A percentile compares a stretch with the other conserved stretches of the same genome.
Conservation (phyloP, 2,888 invertebrate genomes). For the Melieria crassipennis region DNA sequence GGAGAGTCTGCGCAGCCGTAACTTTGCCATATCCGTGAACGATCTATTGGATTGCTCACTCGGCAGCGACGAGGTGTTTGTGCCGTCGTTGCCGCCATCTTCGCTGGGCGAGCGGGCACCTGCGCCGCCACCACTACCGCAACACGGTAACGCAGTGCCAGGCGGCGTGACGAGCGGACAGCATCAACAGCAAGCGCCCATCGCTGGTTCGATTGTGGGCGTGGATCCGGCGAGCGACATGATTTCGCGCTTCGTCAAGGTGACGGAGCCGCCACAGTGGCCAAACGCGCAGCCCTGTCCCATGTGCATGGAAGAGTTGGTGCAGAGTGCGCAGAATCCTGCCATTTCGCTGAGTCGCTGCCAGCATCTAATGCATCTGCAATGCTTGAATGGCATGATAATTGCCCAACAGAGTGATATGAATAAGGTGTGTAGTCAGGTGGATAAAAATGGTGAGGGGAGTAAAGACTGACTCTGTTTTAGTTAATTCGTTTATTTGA, state of each 20-base stretch:
- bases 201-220: conserved; percentile 68
- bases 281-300: conserved; percentile 80
- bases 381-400: conserved; percentile 81
- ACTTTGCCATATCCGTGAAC: conserved; percentile 69
- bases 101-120: conserved; percentile 57
- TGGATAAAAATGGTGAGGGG: background rate
- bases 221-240: conserved; percentile 68
- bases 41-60: conserved; percentile 77
- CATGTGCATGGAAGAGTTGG: conserved; percentile 72
- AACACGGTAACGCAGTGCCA: conserved; percentile 37
- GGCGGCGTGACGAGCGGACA: conserved; percentile 41
- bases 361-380: conserved; percentile 82
- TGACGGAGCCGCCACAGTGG: conserved; percentile 73
- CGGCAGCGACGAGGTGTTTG: conserved; percentile 78
- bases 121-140: conserved; percentile 58
- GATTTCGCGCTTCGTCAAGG: conserved; percentile 76
- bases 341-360: conserved; percentile 78
- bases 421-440: conserved; percentile 58
- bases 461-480: background rate
- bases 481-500: background rate
- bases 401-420: conserved; percentile 70
- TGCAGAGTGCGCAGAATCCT: conserved; percentile 66
- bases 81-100: conserved; percentile 59
- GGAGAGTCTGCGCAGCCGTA: conserved; percentile 72
- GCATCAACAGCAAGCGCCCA: conserved; percentile 54